A percentile compares a stretch with the other conserved stretches of the same genome.
Conservation (phyloP, 2,797 vertebrate species). For the Euthynnus affinis region DNA sequence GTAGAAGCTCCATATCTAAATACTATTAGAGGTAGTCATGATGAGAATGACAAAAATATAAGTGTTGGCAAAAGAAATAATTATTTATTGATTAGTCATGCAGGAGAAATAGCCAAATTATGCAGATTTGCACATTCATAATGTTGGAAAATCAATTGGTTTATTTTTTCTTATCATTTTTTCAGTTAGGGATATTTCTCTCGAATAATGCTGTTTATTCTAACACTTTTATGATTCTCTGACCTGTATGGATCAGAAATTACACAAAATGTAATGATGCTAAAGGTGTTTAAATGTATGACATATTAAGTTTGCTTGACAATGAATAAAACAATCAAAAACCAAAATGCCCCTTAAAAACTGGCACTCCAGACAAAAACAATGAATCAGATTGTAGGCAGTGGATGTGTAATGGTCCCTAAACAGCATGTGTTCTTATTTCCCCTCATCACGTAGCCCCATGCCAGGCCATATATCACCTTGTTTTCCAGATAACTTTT, state of each 20-base stretch:
- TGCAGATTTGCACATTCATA: slow-evolving; percentile 29
- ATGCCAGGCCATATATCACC: neutral
- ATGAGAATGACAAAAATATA: slow-evolving; percentile 47
- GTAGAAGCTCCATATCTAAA: slow-evolving; percentile 24
- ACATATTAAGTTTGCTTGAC: neutral
- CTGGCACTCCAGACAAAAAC: slow-evolving; percentile 11
- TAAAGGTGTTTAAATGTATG: neutral
- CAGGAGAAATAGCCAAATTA: slow-evolving; percentile 21
- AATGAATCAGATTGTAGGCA: neutral
- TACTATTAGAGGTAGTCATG: slow-evolving; percentile 75
- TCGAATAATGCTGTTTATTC: slow-evolving; percentile 21
- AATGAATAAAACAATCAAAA: slow-evolving; percentile 11
- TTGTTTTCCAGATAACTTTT: slow-evolving; percentile 23
- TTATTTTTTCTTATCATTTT: neutral
- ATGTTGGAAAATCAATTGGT: slow-evolving; percentile 2
- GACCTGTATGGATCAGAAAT: slow-evolving; percentile 8
- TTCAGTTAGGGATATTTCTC: neutral
- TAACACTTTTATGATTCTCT: neutral
- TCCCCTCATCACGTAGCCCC: slow-evolving; percentile 12
- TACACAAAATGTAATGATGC: slow-evolving; percentile 7
- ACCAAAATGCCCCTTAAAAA: slow-evolving; percentile 3
- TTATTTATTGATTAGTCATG: slow-evolving; percentile 15
- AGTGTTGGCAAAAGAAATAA: slow-evolving; percentile 24
- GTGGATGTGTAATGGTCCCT: slow-evolving; percentile 29
- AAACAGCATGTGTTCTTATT: slow-evolving; percentile 14